These are phyloP conservation scores for Microtus richardsoni DNA, from an alignment of 2,113 vertebrate species.

Conservation along the genomic window DNA sequence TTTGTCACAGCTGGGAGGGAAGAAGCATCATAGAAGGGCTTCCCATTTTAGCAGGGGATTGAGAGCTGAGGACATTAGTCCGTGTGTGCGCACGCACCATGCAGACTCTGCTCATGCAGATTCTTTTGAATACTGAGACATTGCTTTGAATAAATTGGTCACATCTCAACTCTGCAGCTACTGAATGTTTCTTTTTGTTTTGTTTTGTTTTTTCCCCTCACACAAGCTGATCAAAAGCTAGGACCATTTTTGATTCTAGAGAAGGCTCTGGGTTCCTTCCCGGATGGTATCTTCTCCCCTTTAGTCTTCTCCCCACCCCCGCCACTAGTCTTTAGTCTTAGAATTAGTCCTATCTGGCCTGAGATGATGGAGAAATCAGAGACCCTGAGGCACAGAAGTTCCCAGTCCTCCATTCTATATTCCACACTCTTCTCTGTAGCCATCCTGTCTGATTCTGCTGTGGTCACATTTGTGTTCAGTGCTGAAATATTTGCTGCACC, in stretches of 20 bases:
- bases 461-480: neutral
- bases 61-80: neutral
- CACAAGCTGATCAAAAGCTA: neutral
- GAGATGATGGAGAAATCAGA: neutral
- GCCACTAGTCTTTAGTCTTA: neutral
- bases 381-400: neutral
- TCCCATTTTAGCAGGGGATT: neutral
- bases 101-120: neutral
- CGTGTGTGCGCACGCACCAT: neutral
- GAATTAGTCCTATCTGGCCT: neutral
- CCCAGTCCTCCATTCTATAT: neutral
- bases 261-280: neutral
- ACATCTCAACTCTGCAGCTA: neutral
- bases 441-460: neutral
- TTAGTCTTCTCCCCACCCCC: too few species aligned
- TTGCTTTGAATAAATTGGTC: too few species aligned
- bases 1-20: neutral
- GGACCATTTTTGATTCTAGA: neutral
- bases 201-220: neutral
- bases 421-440: neutral
- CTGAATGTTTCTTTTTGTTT: neutral
- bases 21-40: neutral
- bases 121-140: neutral
- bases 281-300: neutral
- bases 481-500: neutral